Evolutionary conservation across 2,113 vertebrate genomes (phyloP), one percentile per base, ranked within the genome.

Genomic region (Heloderma charlesbogerti): DNA sequence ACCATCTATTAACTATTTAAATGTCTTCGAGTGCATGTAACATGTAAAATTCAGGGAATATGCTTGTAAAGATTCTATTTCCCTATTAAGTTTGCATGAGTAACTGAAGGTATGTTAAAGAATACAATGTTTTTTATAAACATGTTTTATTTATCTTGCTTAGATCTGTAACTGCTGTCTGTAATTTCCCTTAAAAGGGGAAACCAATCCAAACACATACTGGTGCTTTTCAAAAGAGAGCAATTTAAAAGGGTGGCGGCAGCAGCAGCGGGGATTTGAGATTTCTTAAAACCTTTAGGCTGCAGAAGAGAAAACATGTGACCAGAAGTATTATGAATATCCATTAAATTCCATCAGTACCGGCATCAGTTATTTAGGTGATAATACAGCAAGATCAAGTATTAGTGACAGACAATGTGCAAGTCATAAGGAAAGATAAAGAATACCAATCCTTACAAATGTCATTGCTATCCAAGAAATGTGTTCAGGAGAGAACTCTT

Each of bases 171-270:
- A 96, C 97, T 97, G 97, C 95, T 97, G 96, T 94, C 95, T 97
- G 96, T 96, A 96, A 97, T 97, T 97, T 97, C 97, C 97, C 97
- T 97, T 92, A 95, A 97, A 97, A 93, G 96, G 97, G 97, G 96
- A 98, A 97, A 97, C 95, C 95, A 89, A 97, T 93, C 96, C 96
- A 97, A 97, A 97, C 96, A 97, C 95, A 97, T 94, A 97, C 97
- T 97, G 97, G 97, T 98, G 97, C 97, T 98, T 98, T 97, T 97
- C 96, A 97, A 97, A 98, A 97, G 97, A 98, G 72, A 98, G 97
- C 97, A 96, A 97, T 94, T 90, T 97, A 97, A 97, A 97, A 97
- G 96, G 97, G 96, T 96, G 96, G 97, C 97, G 97, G 86, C 82
- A 84, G 80, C 31, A 82, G 97, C 97, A 97, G 97, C 95, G 79